Conservation (phyloP, 2,113 vertebrate genomes). For the Malurus melanocephalus region DNA sequence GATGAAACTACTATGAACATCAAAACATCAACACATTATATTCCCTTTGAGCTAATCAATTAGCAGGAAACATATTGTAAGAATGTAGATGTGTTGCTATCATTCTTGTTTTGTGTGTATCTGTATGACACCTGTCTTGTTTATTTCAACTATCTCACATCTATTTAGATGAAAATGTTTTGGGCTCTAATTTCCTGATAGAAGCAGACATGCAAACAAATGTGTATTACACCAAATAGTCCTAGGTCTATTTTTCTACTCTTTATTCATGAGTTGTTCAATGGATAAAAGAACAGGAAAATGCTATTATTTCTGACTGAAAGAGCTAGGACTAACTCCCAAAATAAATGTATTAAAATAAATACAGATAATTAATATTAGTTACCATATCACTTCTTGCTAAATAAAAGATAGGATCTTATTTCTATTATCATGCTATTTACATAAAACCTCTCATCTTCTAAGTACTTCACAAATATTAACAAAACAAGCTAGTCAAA, state of each 20-base stretch:
- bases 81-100: not conserved
- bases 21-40: accelerated
- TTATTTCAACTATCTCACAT: not conserved
- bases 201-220: not conserved
- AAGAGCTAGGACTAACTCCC: not conserved
- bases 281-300: not conserved
- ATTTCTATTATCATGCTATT: not conserved
- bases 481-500: not conserved
- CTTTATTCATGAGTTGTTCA: not conserved
- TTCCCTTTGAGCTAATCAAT: not conserved
- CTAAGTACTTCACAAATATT: not conserved
- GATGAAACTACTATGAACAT: not conserved
- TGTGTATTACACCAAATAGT: not conserved
- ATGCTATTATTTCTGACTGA: not conserved
- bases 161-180: not conserved
- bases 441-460: not conserved
- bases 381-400: not conserved
- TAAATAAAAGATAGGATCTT: not conserved
- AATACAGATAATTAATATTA: not conserved
- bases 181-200: not conserved
- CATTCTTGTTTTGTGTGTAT: not conserved
- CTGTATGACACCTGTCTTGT: not conserved
- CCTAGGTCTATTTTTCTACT: not conserved
- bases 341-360: not conserved
- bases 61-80: not conserved